A percentile compares a stretch with the other conserved stretches of the same genome.
phyloP scores from a whole-genome alignment of 2,888 invertebrate species.

The Apocheima hispidaria region DNA sequence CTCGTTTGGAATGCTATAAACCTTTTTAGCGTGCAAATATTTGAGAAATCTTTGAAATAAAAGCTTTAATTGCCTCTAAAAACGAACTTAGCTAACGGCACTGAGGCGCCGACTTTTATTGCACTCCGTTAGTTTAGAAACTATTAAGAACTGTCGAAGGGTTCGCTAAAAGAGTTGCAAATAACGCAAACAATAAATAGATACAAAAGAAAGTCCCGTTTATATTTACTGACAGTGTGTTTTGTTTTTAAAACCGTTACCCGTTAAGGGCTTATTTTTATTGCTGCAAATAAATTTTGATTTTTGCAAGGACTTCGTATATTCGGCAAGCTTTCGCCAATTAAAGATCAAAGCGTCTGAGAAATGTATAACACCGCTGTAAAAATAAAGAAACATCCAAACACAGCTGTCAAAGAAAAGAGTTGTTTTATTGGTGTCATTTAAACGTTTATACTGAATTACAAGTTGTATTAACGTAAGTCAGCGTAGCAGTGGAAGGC shows the following conservation, averaged over 20 bases:
- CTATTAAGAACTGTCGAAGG: slow-evolving; percentile 60
- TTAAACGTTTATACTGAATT: slow-evolving; percentile 35
- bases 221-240: slow-evolving; percentile 52
- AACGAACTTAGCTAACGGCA: slow-evolving; percentile 46
- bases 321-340: slow-evolving; percentile 42
- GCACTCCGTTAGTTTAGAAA: slow-evolving; percentile 55
- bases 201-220: slow-evolving; percentile 56
- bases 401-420: slow-evolving; percentile 34
- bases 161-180: slow-evolving; percentile 71
- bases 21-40: slow-evolving; percentile 50
- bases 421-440: slow-evolving; percentile 41
- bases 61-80: slow-evolving; percentile 41
- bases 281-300: slow-evolving; percentile 63
- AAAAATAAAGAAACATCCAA: slow-evolving; percentile 21
- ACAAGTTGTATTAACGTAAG: slow-evolving; percentile 36
- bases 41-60: slow-evolving; percentile 38
- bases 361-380: slow-evolving; percentile 27
- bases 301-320: slow-evolving; percentile 36
- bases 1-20: slow-evolving; percentile 36
- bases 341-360: slow-evolving; percentile 38
- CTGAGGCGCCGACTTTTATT: slow-evolving; percentile 64
- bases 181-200: slow-evolving; percentile 67
- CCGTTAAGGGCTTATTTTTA: slow-evolving; percentile 66
- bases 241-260: slow-evolving; percentile 60
- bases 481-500: slow-evolving; percentile 36